These are phyloP conservation scores for Parelbella ahira DNA, from an alignment of 2,888 invertebrate species.

Conservation along the genomic window DNA sequence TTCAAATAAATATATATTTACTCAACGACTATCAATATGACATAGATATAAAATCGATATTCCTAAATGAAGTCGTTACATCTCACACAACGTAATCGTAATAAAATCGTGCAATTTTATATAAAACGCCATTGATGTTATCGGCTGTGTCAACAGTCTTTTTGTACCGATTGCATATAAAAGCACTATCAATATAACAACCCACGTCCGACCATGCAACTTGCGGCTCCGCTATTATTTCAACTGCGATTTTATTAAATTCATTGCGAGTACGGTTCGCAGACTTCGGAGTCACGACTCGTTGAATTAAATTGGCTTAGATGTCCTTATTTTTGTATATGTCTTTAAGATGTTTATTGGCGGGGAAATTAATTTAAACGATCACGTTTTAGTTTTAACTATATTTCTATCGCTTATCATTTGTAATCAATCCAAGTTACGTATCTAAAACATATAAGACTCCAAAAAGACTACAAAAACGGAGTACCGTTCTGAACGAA, in stretches of 20 bases:
- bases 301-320: constrained; percentile 25
- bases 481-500: no score
- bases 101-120: constrained; percentile 16
- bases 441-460: background rate
- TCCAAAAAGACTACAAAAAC: no score
- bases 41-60: background rate
- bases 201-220: constrained; percentile 42
- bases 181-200: constrained; percentile 65
- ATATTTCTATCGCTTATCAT: no score
- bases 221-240: constrained; percentile 60
- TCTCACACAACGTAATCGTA: constrained; percentile 3
- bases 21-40: no score
- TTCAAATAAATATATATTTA: no score
- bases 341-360: constrained; percentile 12
- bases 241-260: constrained; percentile 60
- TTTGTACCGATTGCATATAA: constrained; percentile 51
- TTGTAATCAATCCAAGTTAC: no score
- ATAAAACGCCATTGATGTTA: constrained; percentile 26
- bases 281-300: constrained; percentile 31
- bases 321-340: constrained; percentile 23
- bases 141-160: constrained; percentile 51
- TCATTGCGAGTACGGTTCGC: constrained; percentile 54
- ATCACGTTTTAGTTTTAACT: constrained; percentile 17
- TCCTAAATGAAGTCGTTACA: constrained; percentile 5
- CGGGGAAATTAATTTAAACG: constrained; percentile 18